Conservation (phyloP, 2,113 vertebrate species). For the Noturus placidus region DNA sequence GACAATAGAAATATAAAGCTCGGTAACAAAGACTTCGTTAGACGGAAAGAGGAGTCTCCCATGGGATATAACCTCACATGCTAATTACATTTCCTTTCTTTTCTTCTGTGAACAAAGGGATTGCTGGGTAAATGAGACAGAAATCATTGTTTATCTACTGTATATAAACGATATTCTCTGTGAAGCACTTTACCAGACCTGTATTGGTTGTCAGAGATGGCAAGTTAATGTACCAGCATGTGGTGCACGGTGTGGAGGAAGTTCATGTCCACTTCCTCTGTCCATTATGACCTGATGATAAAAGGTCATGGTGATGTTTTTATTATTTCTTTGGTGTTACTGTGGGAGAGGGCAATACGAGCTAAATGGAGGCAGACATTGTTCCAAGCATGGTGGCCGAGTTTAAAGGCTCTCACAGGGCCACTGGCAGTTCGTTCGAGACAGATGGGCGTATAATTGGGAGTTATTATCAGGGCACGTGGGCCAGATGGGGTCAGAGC, state of each 20-base stretch:
- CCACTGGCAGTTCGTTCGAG: slow-evolving; percentile 20
- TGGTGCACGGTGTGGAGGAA: not conserved
- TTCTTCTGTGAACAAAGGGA: not conserved
- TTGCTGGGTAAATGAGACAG: not conserved
- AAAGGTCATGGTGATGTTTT: slow-evolving; percentile 46
- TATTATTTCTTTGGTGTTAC: slow-evolving; percentile 39
- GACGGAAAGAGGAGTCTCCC: not conserved
- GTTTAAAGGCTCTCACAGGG: slow-evolving; percentile 58
- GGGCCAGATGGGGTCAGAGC: slow-evolving; percentile 66
- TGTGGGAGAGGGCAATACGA: slow-evolving; percentile 54
- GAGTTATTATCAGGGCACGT: slow-evolving; percentile 59
- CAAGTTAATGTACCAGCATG: not conserved
- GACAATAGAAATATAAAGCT: not conserved
- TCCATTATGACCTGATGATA: slow-evolving; percentile 47
- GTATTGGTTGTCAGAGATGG: slow-evolving; percentile 23
- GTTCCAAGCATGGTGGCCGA: not conserved
- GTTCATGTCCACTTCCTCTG: not conserved
- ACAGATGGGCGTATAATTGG: slow-evolving; percentile 63
- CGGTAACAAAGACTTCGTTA: not conserved
- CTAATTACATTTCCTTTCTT: not conserved
- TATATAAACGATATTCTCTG: not conserved
- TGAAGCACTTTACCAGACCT: not conserved
- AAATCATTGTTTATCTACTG: not conserved
- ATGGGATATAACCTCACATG: not conserved
- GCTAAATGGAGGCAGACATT: slow-evolving; percentile 35